A percentile compares a stretch with the other conserved stretches of the same genome.
phyloP scores from a whole-genome alignment of 1,140 invertebrate species.

The Dreissena polymorpha region DNA sequence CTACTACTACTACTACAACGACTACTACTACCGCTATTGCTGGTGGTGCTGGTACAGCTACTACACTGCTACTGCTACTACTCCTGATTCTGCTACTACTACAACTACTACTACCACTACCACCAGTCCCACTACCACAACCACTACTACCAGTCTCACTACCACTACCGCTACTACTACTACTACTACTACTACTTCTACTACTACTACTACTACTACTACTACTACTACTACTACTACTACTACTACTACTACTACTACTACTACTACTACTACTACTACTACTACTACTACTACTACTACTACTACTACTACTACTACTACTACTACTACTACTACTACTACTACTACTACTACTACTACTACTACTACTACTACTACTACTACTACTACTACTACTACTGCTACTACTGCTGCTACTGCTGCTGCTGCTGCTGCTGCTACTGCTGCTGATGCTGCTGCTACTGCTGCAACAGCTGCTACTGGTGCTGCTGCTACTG shows the following conservation, averaged over 20 bases:
- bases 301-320: conserved; percentile 31
- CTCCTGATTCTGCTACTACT: conserved; percentile 36
- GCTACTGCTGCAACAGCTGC: conserved; percentile 13
- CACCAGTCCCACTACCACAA: conserved; percentile 40
- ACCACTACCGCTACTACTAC: conserved; percentile 1
- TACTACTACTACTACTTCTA: conserved; percentile 25
- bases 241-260: conserved; percentile 52
- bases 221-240: conserved; percentile 49
- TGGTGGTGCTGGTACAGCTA: no score
- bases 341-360: conserved; percentile 31
- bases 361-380: conserved; percentile 18
- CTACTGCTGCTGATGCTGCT: conserved; percentile 38
- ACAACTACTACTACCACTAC: conserved; percentile 50
- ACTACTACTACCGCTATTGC: no score
- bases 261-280: conserved; percentile 52
- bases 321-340: conserved; percentile 30
- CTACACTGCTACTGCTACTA: conserved; percentile 33
- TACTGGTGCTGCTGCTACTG: conserved; percentile 36
- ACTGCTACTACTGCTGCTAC: neutral
- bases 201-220: conserved; percentile 45
- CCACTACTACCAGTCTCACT: neutral
- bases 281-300: conserved; percentile 45
- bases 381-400: conserved; percentile 19
- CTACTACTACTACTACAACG: no score
- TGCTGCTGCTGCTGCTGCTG: conserved; percentile 12